These are phyloP conservation scores for Chinchilla lanigera DNA, from an alignment of 2,113 vertebrate species.

Conservation along the genomic window DNA sequence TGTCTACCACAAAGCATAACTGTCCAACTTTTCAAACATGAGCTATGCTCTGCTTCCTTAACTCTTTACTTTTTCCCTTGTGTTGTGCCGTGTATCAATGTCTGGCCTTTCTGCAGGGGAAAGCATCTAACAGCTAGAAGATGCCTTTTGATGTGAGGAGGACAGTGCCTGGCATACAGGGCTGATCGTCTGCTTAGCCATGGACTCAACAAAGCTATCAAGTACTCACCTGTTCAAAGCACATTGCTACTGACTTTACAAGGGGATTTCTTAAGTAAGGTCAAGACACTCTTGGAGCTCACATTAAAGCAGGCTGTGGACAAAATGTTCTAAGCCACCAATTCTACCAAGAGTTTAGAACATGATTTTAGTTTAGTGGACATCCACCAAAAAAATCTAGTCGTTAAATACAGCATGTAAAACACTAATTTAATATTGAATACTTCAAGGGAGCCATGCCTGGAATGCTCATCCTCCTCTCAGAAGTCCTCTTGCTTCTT, in stretches of 20 bases:
- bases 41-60: not conserved
- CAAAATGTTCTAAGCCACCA: not conserved
- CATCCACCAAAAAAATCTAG: not conserved
- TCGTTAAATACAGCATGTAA: not conserved
- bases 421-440: not conserved
- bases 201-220: not conserved
- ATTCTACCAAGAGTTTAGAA: not conserved
- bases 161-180: not conserved
- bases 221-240: not conserved
- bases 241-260: not conserved
- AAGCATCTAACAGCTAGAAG: not conserved
- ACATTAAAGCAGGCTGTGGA: not conserved
- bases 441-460: not conserved
- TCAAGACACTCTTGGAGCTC: not conserved
- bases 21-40: not conserved
- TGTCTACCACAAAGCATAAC: not conserved
- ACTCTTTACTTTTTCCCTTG: not conserved
- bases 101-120: not conserved
- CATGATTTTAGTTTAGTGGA: constrained; percentile 23
- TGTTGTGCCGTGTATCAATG: not conserved
- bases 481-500: not conserved
- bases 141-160: not conserved
- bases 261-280: not conserved
- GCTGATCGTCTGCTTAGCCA: not conserved
- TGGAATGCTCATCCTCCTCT: not conserved